Conservation (phyloP, 1,140 invertebrate species). For the Gonioctena quinquepunctata region DNA sequence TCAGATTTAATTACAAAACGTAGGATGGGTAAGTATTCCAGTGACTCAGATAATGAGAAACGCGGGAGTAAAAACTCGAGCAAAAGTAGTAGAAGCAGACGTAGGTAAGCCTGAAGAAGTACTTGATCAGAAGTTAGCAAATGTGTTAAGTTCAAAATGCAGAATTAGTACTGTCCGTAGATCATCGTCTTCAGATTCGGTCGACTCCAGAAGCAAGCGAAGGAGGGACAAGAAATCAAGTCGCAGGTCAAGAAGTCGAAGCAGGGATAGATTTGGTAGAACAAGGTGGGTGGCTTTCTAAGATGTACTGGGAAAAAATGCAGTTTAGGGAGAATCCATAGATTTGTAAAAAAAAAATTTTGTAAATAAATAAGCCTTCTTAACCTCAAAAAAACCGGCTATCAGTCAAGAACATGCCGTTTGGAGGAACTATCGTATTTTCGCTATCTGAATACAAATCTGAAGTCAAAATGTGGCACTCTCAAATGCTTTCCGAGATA, state of each 20-base stretch:
- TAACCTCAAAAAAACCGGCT: no score
- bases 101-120: conserved; percentile 39
- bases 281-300: no score
- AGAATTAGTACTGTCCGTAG: conserved; percentile 26
- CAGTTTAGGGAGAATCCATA: no score
- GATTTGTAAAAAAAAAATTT: no score
- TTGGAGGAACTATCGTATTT: no score
- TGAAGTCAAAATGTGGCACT: no score
- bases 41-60: conserved; percentile 49
- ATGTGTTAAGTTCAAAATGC: conserved; percentile 15
- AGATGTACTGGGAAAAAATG: no score
- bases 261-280: conserved; percentile 34
- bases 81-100: conserved; percentile 41
- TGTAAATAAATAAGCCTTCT: no score
- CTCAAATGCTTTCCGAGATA: no score
- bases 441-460: no score
- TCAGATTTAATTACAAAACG: no score
- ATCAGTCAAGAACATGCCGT: no score
- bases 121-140: conserved; percentile 9
- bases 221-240: conserved; percentile 33
- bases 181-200: conserved; percentile 46
- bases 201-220: conserved; percentile 33
- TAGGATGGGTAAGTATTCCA: conserved; percentile 52
- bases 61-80: conserved; percentile 38
- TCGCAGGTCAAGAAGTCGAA: conserved; percentile 30